Evolutionary conservation across 1,140 invertebrate species (phyloP).

Genomic region (Aporrectodea caliginosa): DNA sequence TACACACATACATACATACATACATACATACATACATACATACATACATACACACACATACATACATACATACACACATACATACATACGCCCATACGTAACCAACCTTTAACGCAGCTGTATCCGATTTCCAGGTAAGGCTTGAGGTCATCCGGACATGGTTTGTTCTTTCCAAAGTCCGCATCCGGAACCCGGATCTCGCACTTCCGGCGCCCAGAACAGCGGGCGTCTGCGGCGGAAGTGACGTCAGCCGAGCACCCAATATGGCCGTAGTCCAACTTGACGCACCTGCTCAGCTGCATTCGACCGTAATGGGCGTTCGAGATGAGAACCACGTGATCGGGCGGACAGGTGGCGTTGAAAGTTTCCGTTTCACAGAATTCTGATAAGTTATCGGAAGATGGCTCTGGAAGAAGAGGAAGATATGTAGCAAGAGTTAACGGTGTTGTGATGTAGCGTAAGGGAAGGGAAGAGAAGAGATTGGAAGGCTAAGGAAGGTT

Average conservation of each 20-base stretch:
- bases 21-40: not conserved
- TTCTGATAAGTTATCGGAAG: not conserved
- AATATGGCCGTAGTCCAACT: conserved; percentile 28
- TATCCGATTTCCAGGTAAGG: conserved; percentile 18
- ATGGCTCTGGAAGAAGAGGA: not conserved
- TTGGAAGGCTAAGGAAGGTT: too few relatives aligned
- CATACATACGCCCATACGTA: not conserved
- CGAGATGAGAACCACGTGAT: conserved; percentile 26
- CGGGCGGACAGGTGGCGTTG: conserved; percentile 20
- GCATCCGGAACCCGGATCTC: conserved; percentile 17
- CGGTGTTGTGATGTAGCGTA: too few relatives aligned
- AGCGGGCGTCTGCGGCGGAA: conserved; percentile 5
- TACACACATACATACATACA: not conserved
- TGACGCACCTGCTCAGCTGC: conserved; percentile 23
- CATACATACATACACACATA: not conserved
- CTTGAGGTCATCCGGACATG: conserved; percentile 23
- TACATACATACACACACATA: too few relatives aligned
- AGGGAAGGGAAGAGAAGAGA: too few relatives aligned
- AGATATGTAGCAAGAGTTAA: not conserved
- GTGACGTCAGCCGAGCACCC: conserved; percentile 30
- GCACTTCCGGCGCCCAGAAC: conserved; percentile 16
- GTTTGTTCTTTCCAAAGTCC: conserved; percentile 12
- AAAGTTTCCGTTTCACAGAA: conserved; percentile 27
- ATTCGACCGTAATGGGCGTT: conserved; percentile 30
- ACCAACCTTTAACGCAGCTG: conserved; percentile 9